Evolutionary conservation across 2,113 vertebrate species (phyloP), one percentile per base, ranked within the genome.

Genomic region (Percopsis transmontana): DNA sequence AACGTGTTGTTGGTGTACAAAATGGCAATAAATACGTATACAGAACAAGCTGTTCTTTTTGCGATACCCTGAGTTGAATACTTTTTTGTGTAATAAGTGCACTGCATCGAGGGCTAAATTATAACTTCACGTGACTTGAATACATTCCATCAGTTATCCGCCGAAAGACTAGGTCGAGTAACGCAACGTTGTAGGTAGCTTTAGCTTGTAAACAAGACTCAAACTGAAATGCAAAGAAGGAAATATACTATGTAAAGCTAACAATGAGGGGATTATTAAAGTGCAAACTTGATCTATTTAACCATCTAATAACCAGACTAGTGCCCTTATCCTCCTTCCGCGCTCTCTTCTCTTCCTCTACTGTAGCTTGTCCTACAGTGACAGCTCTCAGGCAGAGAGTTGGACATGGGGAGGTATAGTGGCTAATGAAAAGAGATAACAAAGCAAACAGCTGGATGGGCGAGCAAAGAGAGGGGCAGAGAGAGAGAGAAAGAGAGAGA

Each of bases 31-130:
- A 47, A 42, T 40, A 70, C 48, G 41, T 54, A 42, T 55, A 70
- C 74, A 79, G 68, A 55, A 62, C 70, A 73, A 23, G 58, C 59
- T 62, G 60, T 69, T 68, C 60, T 68, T 44, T 60, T 19, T 63
- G 62, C 58, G 76, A 70, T 62, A 64, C 85, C 88, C 88, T 90
- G 88, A 90, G 88, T 83, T 80, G 9, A 63, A 48, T 50, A 41
- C 62, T 69, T 62, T 74, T 40, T 63, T 5, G 16, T 66, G 52
- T 62, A 53, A 50, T 74, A 80, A 79, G 78, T 58, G 68, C 69
- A 79, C 70, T 74, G 62, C 23, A 74, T 47, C 63, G 20, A 68
- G 55, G 60, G 64, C 62, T 21, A 13, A 1, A 39, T 38, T 18
- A n/a, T 16, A 20, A 40, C 19, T 19, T 18, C 4, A 21, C 38